Evolutionary conservation across 2,113 vertebrate species (phyloP).

Genomic region (Sander vitreus): DNA sequence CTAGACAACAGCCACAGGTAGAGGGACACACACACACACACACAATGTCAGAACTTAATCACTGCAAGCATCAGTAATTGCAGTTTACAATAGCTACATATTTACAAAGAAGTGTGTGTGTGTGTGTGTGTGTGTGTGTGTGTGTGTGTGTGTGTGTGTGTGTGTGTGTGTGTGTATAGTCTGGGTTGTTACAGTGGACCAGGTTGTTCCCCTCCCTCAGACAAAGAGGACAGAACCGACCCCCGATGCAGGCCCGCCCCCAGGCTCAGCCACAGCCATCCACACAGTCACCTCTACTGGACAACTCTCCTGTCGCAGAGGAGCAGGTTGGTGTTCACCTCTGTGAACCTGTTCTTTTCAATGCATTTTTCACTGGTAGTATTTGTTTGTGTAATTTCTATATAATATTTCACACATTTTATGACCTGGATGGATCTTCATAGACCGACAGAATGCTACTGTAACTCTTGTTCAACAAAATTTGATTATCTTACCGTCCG

Average conservation of each 20-base stretch:
- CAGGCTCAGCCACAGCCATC: slow-evolving; percentile 72
- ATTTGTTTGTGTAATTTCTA: background rate
- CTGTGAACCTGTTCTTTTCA: background rate
- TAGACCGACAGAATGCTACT: background rate
- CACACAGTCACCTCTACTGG: slow-evolving; percentile 70
- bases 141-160: slow-evolving; percentile 20
- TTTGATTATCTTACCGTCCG: background rate
- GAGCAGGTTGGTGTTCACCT: slow-evolving; percentile 88
- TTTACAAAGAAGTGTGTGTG: background rate
- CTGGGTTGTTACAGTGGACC: slow-evolving; percentile 93
- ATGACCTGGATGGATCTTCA: background rate
- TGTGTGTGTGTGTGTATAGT: slow-evolving; percentile 66
- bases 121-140: slow-evolving; percentile 28
- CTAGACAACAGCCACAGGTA: slow-evolving; percentile 86
- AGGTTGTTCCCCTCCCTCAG: slow-evolving; percentile 91
- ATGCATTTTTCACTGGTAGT: background rate
- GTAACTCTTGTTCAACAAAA: background rate
- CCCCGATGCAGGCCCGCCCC: slow-evolving; percentile 76
- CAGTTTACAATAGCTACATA: background rate
- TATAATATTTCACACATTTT: background rate
- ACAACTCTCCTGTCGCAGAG: slow-evolving; percentile 87
- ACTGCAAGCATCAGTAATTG: background rate
- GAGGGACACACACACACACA: background rate
- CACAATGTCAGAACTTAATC: background rate
- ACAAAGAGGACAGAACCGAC: slow-evolving; percentile 85